A percentile compares a stretch with the other conserved stretches of the same genome.
phyloP scores from a whole-genome alignment of 2,888 invertebrate species.

The Diarsia dahlii region DNA sequence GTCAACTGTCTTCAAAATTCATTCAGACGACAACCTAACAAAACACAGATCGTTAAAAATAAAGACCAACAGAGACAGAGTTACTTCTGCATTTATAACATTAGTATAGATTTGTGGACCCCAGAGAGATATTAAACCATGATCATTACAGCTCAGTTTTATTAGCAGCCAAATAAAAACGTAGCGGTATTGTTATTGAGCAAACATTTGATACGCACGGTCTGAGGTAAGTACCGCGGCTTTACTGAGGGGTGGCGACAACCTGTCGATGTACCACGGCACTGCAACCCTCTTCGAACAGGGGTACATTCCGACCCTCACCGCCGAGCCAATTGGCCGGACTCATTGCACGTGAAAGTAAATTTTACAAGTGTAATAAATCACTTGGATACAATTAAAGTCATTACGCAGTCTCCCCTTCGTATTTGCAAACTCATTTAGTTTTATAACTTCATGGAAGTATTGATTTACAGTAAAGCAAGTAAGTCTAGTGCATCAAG shows the following conservation, averaged over 20 bases:
- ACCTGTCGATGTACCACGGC: conserved; percentile 75
- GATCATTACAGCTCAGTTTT: conserved; percentile 74
- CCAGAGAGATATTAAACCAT: conserved; percentile 71
- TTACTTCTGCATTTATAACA: conserved; percentile 25
- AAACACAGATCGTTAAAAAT: background rate
- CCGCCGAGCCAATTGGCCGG: conserved; percentile 62
- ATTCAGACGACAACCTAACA: background rate
- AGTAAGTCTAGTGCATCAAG: background rate
- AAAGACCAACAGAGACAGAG: background rate
- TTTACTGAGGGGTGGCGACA: conserved; percentile 68
- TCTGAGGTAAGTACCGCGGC: conserved; percentile 58
- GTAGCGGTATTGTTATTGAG: conserved; percentile 74
- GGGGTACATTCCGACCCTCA: conserved; percentile 58
- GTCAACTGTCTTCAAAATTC: background rate
- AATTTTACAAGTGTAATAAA: conserved; percentile 65
- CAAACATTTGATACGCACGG: conserved; percentile 70
- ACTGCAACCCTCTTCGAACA: conserved; percentile 67
- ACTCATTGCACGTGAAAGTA: conserved; percentile 59
- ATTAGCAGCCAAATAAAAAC: conserved; percentile 74
- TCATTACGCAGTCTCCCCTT: conserved; percentile 54
- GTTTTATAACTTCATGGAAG: conserved; percentile 54
- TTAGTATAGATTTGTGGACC: conserved; percentile 74
- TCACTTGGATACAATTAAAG: conserved; percentile 53
- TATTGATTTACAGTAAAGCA: conserved; percentile 20
- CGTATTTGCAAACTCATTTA: conserved; percentile 52